phyloP scores from a whole-genome alignment of 1,140 invertebrate species.

The Battus philenor region DNA sequence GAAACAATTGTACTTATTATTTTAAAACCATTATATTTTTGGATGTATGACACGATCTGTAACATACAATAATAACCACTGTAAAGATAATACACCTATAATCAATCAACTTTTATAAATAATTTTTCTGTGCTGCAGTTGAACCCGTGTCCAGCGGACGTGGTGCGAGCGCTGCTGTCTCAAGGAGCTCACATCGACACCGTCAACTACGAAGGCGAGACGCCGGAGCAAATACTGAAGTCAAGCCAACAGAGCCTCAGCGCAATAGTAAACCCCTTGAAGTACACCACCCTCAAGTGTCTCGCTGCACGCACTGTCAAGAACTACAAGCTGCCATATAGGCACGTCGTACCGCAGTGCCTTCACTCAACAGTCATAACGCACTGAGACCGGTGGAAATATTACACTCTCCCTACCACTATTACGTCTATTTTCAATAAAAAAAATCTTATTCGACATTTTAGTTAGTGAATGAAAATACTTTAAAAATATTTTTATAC shows the following conservation, averaged over 20 bases:
- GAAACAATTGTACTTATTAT: too few relatives aligned
- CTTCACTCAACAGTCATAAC: constrained; percentile 67
- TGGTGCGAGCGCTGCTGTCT: constrained; percentile 83
- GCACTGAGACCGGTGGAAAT: too few relatives aligned
- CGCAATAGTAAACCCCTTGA: constrained; percentile 85
- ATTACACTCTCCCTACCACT: too few relatives aligned
- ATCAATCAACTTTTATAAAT: too few relatives aligned
- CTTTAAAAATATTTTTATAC: constrained; percentile 9
- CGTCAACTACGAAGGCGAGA: constrained; percentile 87
- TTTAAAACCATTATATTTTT: too few relatives aligned
- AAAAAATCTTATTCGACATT: too few relatives aligned
- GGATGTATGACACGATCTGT: too few relatives aligned
- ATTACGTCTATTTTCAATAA: too few relatives aligned
- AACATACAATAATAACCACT: too few relatives aligned
- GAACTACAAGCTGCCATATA: constrained; percentile 79
- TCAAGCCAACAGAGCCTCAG: constrained; percentile 76
- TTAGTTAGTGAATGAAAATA: too few relatives aligned
- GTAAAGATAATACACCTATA: too few relatives aligned
- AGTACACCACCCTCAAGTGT: constrained; percentile 87
- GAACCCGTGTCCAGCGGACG: constrained; percentile 79
- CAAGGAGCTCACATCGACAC: constrained; percentile 91
- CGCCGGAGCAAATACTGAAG: constrained; percentile 83
- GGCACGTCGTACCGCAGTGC: constrained; percentile 78
- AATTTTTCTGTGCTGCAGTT: too few relatives aligned
- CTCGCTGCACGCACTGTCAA: constrained; percentile 86